Base-by-base conservation (phyloP, 2,797 vertebrate genomes). In the Sciurus carolinensis region DNA sequence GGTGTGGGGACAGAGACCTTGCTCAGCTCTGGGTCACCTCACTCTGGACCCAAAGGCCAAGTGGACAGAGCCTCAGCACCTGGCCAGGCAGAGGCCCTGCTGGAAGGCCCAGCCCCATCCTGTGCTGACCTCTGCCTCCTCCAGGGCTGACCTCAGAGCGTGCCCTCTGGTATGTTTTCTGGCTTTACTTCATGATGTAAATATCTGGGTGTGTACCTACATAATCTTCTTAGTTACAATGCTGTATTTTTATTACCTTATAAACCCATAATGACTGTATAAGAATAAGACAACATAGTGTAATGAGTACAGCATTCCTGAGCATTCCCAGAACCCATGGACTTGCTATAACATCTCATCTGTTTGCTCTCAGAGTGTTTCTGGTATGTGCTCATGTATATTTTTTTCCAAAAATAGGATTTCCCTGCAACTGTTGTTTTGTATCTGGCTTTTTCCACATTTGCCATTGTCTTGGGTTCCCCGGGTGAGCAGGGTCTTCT, bases 321-420 rank as follows among this genome's bases (percentile, higher is more conserved):
- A 12, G 44, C 64, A 28, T 28, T 84, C 84, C 90, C 90, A 81
- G 75, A 89, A 87, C 80, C 83, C 47, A 0, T 36, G 83, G 95
- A 85, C 47, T 73, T 54, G 62, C 76, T 91, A 69, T 36, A 94
- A 80, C 66, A 52, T 89, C 95, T 90, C 76, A 66, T 86, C 0
- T 91, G 79, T 95, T 94, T 97, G 89, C 52, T 86, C 93, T 42
- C 28, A 44, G 93, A 95, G 77, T 39, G 84, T 86, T 94, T 94
- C 96, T 90, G 92, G 91, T 81, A 88, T 75, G 90, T 66, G 91
- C 73, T 93, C 67, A 67, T 73, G 50, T 77, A 62, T 64, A 72
- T 95, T 36, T 36, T 36, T 77, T 91, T 96, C 95, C 71, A 87
- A 81, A 97, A 96, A 90, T 91, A 86, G 39, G 54, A 57, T 93